Conservation (phyloP, 1,140 invertebrate species). For the Branchinecta lindahli region DNA sequence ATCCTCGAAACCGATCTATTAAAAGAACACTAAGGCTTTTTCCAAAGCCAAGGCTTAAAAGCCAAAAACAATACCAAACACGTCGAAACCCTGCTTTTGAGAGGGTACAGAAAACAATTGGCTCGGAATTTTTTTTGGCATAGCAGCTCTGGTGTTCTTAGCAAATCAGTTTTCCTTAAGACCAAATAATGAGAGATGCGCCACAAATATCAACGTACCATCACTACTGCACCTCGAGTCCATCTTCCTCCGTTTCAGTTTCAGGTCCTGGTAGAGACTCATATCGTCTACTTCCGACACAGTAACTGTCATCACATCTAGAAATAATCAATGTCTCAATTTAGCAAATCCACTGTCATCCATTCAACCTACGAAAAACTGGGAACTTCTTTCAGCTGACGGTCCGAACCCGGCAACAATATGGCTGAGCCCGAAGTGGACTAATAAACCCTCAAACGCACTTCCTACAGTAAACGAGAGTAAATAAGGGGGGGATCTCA, state of each 20-base stretch:
- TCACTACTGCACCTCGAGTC: slow-evolving; percentile 88
- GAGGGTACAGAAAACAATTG: too few relatives aligned
- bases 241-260: slow-evolving; percentile 91
- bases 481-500: not conserved
- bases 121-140: too few relatives aligned
- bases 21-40: too few relatives aligned
- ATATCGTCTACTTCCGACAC: slow-evolving; percentile 70
- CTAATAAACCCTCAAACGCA: not conserved
- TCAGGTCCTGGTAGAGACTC: slow-evolving; percentile 96
- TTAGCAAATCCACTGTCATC: too few relatives aligned
- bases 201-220: slow-evolving; percentile 43
- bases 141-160: too few relatives aligned
- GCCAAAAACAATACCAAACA: too few relatives aligned
- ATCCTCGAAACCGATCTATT: too few relatives aligned
- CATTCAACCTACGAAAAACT: not conserved
- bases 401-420: not conserved
- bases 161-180: too few relatives aligned
- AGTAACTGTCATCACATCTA: slow-evolving; percentile 94
- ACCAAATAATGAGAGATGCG: too few relatives aligned
- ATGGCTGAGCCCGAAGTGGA: not conserved
- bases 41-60: too few relatives aligned
- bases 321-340: slow-evolving; percentile 25
- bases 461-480: slow-evolving; percentile 10
- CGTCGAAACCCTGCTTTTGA: too few relatives aligned
- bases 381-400: not conserved